Conservation (phyloP, 2,888 invertebrate species). For the Lagria hirta region DNA sequence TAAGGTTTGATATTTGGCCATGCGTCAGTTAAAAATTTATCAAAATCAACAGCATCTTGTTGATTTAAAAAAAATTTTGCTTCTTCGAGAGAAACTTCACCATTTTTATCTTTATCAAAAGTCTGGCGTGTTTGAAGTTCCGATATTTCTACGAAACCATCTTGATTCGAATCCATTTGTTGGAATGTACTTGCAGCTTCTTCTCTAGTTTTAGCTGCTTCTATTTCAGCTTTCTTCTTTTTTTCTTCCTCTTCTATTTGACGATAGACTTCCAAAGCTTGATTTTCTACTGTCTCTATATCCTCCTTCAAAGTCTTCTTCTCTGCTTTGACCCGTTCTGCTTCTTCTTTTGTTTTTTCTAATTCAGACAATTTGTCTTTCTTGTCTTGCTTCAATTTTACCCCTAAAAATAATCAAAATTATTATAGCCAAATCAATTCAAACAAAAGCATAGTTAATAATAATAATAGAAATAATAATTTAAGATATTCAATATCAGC, state of each 20-base stretch:
- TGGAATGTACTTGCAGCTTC: constrained; percentile 76
- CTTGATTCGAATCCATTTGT: constrained; percentile 77
- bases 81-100: constrained; percentile 82
- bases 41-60: constrained; percentile 66
- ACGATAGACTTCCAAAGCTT: constrained; percentile 75
- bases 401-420: constrained; percentile 57
- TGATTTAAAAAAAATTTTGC: constrained; percentile 73
- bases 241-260: constrained; percentile 67
- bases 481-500: no score
- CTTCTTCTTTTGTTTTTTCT: constrained; percentile 71
- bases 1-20: constrained; percentile 81
- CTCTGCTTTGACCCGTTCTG: constrained; percentile 77
- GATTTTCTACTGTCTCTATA: constrained; percentile 72
- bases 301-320: constrained; percentile 71
- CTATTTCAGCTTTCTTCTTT: constrained; percentile 61
- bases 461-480: no score
- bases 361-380: constrained; percentile 70
- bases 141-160: constrained; percentile 68
- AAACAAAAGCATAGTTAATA: no score
- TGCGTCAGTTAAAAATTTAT: constrained; percentile 67
- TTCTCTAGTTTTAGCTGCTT: constrained; percentile 58
- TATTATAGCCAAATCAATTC: no score
- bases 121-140: constrained; percentile 72
- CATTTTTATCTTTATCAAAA: constrained; percentile 90
- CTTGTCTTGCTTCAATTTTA: constrained; percentile 70